phyloP scores from a whole-genome alignment of 2,888 invertebrate species.

The Hermaeophaga mercurialis region DNA sequence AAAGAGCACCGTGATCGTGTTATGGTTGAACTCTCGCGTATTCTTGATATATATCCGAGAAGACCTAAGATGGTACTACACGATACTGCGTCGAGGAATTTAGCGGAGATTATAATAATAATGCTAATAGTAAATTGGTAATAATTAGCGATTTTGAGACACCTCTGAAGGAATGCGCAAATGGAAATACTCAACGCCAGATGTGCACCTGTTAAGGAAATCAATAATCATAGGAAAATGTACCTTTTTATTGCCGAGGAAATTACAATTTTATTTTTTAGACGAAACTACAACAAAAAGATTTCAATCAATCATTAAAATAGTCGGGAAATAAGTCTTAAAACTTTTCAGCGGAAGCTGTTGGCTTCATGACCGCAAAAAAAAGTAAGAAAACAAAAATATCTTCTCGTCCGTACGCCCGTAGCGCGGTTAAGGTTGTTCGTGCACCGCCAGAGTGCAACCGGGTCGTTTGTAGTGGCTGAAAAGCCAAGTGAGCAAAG shows the following conservation, averaged over 20 bases:
- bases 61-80: conserved; percentile 13
- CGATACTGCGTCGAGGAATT: conserved; percentile 9
- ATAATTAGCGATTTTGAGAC: no score
- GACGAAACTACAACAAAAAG: no score
- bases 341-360: conserved; percentile 1
- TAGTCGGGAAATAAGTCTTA: no score
- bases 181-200: no score
- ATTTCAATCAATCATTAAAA: no score
- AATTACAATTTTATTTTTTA: no score
- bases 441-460: conserved; percentile 7
- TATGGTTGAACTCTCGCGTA: conserved; percentile 48
- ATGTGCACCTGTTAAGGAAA: no score
- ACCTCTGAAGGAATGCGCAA: no score
- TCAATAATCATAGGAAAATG: no score
- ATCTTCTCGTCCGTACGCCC: neutral
- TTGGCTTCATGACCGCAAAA: neutral
- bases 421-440: conserved; percentile 4
- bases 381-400: neutral
- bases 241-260: no score
- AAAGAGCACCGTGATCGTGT: conserved; percentile 44
- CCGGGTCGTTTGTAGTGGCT: conserved; percentile 10
- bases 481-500: conserved; percentile 29
- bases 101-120: neutral
- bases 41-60: conserved; percentile 26
- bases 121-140: neutral